Percentiles rank a stretch among this genome's conserved stretches.
Conservation (phyloP, 2,797 vertebrate species). For the Psittacula derbiana region DNA sequence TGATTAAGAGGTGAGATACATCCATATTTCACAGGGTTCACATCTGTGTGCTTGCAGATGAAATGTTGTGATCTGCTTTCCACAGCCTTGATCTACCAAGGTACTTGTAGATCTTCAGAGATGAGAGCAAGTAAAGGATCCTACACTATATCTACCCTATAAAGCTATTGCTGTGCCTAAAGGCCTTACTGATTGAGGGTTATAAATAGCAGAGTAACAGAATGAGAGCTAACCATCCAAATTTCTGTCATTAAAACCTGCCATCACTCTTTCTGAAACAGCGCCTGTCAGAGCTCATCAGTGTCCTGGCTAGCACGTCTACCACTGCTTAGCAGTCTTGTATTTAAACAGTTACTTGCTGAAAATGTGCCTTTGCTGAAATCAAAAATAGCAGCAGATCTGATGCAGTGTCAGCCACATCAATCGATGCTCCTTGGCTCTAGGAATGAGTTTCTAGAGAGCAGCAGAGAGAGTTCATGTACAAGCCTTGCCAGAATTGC, state of each 20-base stretch:
- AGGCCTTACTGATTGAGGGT: background rate
- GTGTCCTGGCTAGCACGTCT: background rate
- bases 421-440: background rate
- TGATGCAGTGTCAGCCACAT: background rate
- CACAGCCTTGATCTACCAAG: background rate
- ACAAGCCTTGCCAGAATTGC: background rate
- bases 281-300: background rate
- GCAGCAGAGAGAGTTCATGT: accelerated
- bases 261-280: background rate
- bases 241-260: background rate
- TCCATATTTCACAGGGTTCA: background rate
- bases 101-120: background rate
- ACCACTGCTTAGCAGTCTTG: background rate
- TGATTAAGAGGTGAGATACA: background rate
- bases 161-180: background rate
- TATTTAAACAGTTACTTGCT: background rate
- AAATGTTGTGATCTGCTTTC: background rate
- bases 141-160: too few species aligned
- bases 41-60: background rate
- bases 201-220: background rate
- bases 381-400: background rate
- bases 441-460: background rate
- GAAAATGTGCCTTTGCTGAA: background rate
- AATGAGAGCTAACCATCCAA: background rate
- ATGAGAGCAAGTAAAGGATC: background rate